A percentile compares a stretch with the other conserved stretches of the same genome.
Evolutionary conservation across 2,113 vertebrate genomes (phyloP).

Genomic region (Callaeas wilsoni): DNA sequence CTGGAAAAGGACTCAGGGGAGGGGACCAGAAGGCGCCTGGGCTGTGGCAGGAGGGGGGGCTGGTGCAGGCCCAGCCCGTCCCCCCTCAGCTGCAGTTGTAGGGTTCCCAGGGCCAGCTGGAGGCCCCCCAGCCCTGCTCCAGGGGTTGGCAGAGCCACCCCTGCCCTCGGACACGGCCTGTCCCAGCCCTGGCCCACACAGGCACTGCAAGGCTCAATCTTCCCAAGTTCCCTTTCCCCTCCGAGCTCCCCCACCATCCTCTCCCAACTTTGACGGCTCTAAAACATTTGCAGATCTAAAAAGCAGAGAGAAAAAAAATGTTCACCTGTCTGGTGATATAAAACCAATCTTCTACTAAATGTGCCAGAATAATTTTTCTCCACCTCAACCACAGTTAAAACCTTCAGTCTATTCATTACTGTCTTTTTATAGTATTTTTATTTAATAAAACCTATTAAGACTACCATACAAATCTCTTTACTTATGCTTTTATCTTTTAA

Average conservation of each 20-base stretch:
- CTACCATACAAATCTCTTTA: slow-evolving; percentile 99
- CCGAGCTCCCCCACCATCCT: not conserved
- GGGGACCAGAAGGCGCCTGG: not conserved
- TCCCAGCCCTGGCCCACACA: not conserved
- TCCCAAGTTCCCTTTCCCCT: not conserved
- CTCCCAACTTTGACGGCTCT: slow-evolving; percentile 36
- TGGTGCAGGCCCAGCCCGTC: not conserved
- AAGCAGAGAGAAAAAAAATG: slow-evolving; percentile 48
- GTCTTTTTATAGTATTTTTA: slow-evolving; percentile 95
- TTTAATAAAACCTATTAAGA: slow-evolving; percentile 99
- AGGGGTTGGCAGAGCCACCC: not conserved
- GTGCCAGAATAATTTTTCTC: slow-evolving; percentile 78
- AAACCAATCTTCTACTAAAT: slow-evolving; percentile 78
- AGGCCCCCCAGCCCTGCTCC: not conserved
- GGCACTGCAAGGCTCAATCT: not conserved
- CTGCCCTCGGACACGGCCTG: not conserved
- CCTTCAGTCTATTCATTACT: slow-evolving; percentile 80
- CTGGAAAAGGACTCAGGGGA: not conserved
- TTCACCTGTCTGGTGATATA: slow-evolving; percentile 74
- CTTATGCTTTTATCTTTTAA: slow-evolving; percentile 88
- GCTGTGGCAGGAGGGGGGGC: not conserved
- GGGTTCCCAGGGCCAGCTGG: not conserved
- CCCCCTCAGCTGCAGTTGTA: accelerated
- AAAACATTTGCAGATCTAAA: slow-evolving; percentile 64
- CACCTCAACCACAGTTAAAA: slow-evolving; percentile 72